Evolutionary conservation across 2,888 invertebrate species (phyloP), one percentile per base, ranked within the genome.

Genomic region (Habroteleia sp.): DNA sequence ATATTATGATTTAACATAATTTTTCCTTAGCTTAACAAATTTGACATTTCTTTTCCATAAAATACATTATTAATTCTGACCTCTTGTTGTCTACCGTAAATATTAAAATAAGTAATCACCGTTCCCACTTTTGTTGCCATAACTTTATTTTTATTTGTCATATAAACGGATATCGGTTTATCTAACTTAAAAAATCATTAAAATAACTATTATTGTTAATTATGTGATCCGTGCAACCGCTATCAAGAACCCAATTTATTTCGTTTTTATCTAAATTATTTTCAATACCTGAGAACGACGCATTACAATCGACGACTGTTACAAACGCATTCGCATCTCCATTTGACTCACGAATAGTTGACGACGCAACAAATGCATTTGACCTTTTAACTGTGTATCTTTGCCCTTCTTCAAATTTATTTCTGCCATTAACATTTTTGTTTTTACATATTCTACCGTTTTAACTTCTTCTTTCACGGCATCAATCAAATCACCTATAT

Each of bases 381-480:
- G 20, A 20, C 20, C 5, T 20, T 20, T 20, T 20, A 3, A 20
- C 20, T 5, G 20, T n/a, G n/a, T 20, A 20, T 20, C 20, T 5
- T 20, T 5, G 5, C 20, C 20, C 5, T 20, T 20, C 1, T 8
- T 29, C 8, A 1, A 31, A 2, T 1, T 63, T 56, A 4, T 62
- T 56, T 31, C 11, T 60, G 8, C 46, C 29, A 31, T 71, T 52
- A 7, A 20, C 66, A 79, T 58, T 46, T 66, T 50, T 13, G 81
- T 78, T 76, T 80, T 82, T 6, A 84, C 31, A 68, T 80, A 83
- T 3, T 80, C 81, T 0, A 71, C 74, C 6, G 79, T 83, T 71
- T 76, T 71, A 16, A 82, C 79, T 13, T 74, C 52, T 50, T 74
- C 78, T 48, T 73, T 74, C 77, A 80, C 29, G 4, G 77, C 33